These are phyloP conservation scores for Borostomias antarcticus DNA, from an alignment of 2,797 vertebrate genomes.

Conservation along the genomic window DNA sequence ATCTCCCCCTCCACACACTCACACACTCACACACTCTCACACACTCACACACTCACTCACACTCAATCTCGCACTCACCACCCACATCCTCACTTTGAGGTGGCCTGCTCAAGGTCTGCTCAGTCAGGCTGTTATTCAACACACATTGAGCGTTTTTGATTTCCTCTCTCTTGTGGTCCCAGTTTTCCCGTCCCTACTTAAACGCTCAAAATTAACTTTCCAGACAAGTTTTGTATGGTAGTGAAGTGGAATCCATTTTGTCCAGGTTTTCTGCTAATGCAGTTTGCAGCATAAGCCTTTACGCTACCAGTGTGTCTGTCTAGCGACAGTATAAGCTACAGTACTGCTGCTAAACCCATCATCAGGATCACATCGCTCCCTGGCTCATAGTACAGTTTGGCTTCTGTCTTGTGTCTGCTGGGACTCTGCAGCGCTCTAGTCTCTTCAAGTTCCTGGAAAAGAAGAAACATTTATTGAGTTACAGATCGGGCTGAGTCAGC, in stretches of 20 bases:
- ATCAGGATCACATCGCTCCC: neutral
- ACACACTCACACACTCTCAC: neutral
- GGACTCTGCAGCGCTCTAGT: neutral
- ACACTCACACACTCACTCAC: neutral
- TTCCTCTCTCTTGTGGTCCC: neutral
- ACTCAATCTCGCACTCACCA: conserved; percentile 14
- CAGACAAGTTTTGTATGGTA: neutral
- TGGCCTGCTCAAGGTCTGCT: neutral
- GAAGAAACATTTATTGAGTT: conserved; percentile 8
- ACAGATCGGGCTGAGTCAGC: conserved; percentile 23
- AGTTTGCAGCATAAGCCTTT: neutral
- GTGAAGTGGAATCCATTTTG: conserved; percentile 4
- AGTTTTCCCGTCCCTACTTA: neutral
- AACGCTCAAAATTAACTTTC: neutral
- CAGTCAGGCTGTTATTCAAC: neutral
- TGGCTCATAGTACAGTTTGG: neutral
- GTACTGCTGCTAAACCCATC: neutral
- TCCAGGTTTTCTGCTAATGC: conserved; percentile 8
- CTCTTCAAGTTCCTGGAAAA: neutral
- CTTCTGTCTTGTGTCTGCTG: neutral
- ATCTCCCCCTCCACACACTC: too few relatives aligned
- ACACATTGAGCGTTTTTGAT: conserved; percentile 6
- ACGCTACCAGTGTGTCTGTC: neutral
- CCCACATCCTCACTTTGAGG: neutral
- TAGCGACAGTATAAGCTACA: neutral